Evolutionary conservation across 2,888 invertebrate species (phyloP).

Genomic region (Calameuta pallipes): DNA sequence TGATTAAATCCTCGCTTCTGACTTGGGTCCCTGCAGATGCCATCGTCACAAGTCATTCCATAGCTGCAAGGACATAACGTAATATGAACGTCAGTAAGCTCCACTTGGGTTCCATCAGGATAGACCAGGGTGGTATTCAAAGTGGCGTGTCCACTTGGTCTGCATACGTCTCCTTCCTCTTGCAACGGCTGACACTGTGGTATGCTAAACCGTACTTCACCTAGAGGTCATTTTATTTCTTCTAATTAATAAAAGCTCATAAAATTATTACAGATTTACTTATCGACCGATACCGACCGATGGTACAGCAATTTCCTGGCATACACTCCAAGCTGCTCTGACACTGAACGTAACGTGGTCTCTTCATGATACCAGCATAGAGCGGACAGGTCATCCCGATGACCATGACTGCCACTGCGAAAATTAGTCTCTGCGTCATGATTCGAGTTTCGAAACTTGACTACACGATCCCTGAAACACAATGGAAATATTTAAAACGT

Average conservation of each 20-base stretch:
- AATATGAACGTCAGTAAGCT: slow-evolving; percentile 37
- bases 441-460: background rate
- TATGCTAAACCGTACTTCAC: slow-evolving; percentile 32
- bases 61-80: slow-evolving; percentile 46
- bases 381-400: slow-evolving; percentile 17
- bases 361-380: slow-evolving; percentile 20
- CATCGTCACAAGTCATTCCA: slow-evolving; percentile 39
- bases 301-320: slow-evolving; percentile 43
- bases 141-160: slow-evolving; percentile 25
- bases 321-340: slow-evolving; percentile 40
- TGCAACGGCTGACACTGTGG: slow-evolving; percentile 41
- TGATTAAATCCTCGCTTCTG: slow-evolving; percentile 19
- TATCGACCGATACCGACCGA: slow-evolving; percentile 35
- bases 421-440: slow-evolving; percentile 17
- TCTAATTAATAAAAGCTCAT: background rate
- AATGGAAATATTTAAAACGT: background rate
- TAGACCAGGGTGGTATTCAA: slow-evolving; percentile 42
- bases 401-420: slow-evolving; percentile 18
- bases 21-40: slow-evolving; percentile 33
- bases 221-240: background rate
- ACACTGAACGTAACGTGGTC: slow-evolving; percentile 36
- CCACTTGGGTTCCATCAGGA: slow-evolving; percentile 38
- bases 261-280: background rate
- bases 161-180: slow-evolving; percentile 37
- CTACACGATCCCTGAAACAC: background rate